Conservation (phyloP, 1,140 invertebrate species). For the Dendrolimus punctatus region DNA sequence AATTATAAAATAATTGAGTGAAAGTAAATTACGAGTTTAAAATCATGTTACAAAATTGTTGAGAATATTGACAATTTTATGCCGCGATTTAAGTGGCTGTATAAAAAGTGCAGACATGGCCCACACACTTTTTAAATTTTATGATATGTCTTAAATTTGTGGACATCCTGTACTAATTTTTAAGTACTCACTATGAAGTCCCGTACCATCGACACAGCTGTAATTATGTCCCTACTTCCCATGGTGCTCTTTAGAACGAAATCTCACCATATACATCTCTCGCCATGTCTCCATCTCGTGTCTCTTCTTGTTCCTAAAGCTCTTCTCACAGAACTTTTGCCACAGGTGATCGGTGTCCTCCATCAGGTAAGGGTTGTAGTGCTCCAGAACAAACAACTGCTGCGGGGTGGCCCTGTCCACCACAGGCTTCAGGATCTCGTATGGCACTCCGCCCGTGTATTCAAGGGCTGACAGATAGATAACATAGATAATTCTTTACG, state of each 20-base stretch:
- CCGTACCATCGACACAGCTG: too few relatives aligned
- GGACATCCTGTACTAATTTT: too few relatives aligned
- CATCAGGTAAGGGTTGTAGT: slow-evolving; percentile 91
- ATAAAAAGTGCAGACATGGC: too few relatives aligned
- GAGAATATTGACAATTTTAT: too few relatives aligned
- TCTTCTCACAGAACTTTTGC: slow-evolving; percentile 86
- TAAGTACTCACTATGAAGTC: too few relatives aligned
- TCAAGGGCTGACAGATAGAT: slow-evolving; percentile 77
- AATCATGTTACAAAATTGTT: too few relatives aligned
- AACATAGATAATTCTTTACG: too few relatives aligned
- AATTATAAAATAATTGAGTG: too few relatives aligned
- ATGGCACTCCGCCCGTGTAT: slow-evolving; percentile 95
- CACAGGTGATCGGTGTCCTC: slow-evolving; percentile 93
- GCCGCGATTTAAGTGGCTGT: too few relatives aligned
- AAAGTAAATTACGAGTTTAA: too few relatives aligned
- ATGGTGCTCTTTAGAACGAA: neutral
- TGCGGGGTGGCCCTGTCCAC: slow-evolving; percentile 87
- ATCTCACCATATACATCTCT: slow-evolving; percentile 88
- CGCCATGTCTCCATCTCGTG: slow-evolving; percentile 92
- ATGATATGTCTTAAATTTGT: neutral
- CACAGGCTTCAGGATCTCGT: slow-evolving; percentile 91
- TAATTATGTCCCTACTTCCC: too few relatives aligned
- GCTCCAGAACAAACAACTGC: slow-evolving; percentile 89
- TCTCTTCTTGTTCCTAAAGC: slow-evolving; percentile 81
- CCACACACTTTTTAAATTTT: neutral